A percentile compares a stretch with the other conserved stretches of the same genome.
Evolutionary conservation across 2,888 invertebrate species (phyloP).

Genomic region (Ecdyonurus torrentis): DNA sequence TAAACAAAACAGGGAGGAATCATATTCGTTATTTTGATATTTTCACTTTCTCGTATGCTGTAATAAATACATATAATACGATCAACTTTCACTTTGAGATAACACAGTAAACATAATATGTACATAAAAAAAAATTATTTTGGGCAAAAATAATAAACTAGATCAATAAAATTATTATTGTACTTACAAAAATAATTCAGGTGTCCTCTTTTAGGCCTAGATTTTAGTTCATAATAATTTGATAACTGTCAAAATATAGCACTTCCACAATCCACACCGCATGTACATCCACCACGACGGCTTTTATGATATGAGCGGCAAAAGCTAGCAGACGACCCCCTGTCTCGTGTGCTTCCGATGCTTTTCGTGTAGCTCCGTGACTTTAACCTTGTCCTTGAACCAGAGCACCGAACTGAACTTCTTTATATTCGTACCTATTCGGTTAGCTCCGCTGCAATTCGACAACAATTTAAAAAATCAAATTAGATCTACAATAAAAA

Average conservation of each 20-base stretch:
- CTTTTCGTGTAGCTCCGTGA: background rate
- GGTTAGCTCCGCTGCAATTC: background rate
- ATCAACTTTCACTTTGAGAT: background rate
- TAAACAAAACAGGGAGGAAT: background rate
- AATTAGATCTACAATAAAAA: background rate
- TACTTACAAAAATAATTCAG: background rate
- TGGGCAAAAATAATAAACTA: background rate
- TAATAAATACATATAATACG: too few relatives aligned
- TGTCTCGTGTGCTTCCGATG: background rate
- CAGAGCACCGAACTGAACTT: conserved; percentile 1
- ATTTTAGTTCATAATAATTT: background rate
- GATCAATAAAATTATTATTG: too few relatives aligned
- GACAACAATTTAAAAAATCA: background rate
- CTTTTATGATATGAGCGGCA: background rate
- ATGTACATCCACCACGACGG: background rate
- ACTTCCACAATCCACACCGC: background rate
- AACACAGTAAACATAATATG: background rate
- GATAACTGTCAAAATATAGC: background rate
- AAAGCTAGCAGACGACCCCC: background rate
- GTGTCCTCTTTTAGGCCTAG: background rate
- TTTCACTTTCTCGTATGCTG: background rate
- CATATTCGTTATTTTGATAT: too few relatives aligned
- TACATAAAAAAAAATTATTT: background rate
- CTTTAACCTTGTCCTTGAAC: conserved; percentile 4
- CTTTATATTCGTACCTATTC: background rate